These are phyloP conservation scores for Drosophila sproati DNA, from an alignment of 1,140 invertebrate species.

Conservation along the genomic window DNA sequence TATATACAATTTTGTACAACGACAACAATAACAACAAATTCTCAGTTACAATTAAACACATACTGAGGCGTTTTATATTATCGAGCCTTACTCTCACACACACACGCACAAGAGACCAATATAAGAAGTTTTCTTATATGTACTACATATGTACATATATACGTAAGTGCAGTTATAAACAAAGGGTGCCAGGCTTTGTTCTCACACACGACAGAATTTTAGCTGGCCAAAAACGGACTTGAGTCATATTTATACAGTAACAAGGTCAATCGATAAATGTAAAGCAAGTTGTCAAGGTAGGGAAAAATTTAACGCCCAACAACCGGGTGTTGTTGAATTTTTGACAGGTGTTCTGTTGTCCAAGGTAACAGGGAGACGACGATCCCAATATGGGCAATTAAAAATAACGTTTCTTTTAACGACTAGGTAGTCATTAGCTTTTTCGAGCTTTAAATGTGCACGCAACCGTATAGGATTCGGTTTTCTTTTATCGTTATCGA, in stretches of 20 bases:
- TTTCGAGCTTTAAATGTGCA: constrained; percentile 54
- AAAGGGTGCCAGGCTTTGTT: constrained; percentile 15
- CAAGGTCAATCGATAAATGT: constrained; percentile 80
- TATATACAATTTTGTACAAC: neutral
- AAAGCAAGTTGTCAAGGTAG: constrained; percentile 67
- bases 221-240: constrained; percentile 30
- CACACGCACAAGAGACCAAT: constrained; percentile 38
- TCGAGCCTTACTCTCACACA: constrained; percentile 25
- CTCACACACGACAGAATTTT: constrained; percentile 37
- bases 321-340: constrained; percentile 60
- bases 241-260: constrained; percentile 72
- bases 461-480: constrained; percentile 42
- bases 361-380: constrained; percentile 60
- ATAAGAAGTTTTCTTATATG: constrained; percentile 13
- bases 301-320: constrained; percentile 59
- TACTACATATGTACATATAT: constrained; percentile 29
- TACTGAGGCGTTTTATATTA: constrained; percentile 44
- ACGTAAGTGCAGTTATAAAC: constrained; percentile 8
- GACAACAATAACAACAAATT: neutral
- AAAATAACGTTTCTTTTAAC: constrained; percentile 63
- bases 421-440: constrained; percentile 49
- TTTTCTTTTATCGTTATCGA: constrained; percentile 60
- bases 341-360: constrained; percentile 66
- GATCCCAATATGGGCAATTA: constrained; percentile 43
- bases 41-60: constrained; percentile 29